phyloP scores from a whole-genome alignment of 2,888 invertebrate species.

The Ochlodes sylvanus region DNA sequence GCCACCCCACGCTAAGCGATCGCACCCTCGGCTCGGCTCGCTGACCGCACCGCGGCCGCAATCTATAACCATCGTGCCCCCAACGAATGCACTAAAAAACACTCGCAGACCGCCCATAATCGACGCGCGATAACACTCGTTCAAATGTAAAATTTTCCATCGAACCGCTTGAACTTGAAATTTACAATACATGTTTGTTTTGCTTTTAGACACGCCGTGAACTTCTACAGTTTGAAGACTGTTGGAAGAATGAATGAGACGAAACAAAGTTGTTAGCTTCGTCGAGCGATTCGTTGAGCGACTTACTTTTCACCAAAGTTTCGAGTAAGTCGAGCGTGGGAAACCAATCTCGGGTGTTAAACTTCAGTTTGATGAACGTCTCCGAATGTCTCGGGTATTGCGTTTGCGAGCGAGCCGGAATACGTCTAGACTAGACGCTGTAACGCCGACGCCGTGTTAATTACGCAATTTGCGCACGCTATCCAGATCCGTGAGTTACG shows the following conservation, averaged over 20 bases:
- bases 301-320: not conserved
- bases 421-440: conserved; percentile 70
- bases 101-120: not conserved
- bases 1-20: conserved; percentile 12
- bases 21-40: conserved; percentile 8
- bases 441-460: conserved; percentile 57
- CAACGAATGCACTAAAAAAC: conserved; percentile 21
- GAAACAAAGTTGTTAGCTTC: not conserved
- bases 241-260: not conserved
- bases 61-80: conserved; percentile 2
- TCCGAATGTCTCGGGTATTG: not conserved
- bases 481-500: conserved; percentile 1
- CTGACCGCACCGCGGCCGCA: conserved; percentile 17
- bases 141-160: conserved; percentile 29
- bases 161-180: conserved; percentile 11
- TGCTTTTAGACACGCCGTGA: conserved; percentile 2
- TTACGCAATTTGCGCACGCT: conserved; percentile 25
- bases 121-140: conserved; percentile 9
- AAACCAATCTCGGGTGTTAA: not conserved
- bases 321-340: not conserved
- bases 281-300: not conserved
- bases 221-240: not conserved
- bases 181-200: not conserved
- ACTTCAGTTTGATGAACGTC: not conserved
- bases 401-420: conserved; percentile 50